A percentile compares a stretch with the other conserved stretches of the same genome.
Evolutionary conservation across 1,140 invertebrate genomes (phyloP).

Genomic region (Drusus annulatus): DNA sequence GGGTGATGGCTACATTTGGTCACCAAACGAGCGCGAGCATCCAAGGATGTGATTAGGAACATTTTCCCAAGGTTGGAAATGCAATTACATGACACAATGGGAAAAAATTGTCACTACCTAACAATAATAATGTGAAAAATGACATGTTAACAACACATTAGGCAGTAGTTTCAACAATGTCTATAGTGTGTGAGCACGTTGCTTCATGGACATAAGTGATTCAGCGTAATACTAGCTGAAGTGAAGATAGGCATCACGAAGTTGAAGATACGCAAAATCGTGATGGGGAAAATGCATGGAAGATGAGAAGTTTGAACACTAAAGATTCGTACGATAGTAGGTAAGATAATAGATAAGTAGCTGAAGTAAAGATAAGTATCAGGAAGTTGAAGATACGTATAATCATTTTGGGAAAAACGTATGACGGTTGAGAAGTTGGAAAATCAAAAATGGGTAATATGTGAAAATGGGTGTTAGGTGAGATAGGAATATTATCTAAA

Average conservation of each 20-base stretch:
- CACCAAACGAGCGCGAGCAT: not conserved
- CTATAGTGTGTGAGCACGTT: not conserved
- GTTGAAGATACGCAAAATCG: no score
- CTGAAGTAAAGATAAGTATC: no score
- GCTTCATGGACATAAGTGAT: not conserved
- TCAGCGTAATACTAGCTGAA: not conserved
- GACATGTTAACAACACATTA: conserved; percentile 14
- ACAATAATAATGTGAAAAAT: conserved; percentile 11
- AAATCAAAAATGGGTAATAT: no score
- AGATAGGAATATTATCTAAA: no score
- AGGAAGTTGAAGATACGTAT: no score
- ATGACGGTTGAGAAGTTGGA: no score
- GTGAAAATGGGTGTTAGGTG: no score
- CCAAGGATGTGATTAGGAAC: conserved; percentile 5
- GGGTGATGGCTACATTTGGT: not conserved
- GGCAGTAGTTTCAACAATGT: conserved; percentile 6
- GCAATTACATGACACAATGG: conserved; percentile 5
- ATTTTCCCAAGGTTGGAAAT: not conserved
- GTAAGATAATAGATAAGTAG: no score
- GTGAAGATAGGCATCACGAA: not conserved
- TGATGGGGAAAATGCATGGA: no score
- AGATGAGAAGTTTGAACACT: no score
- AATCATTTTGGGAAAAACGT: no score
- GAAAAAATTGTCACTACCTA: not conserved
- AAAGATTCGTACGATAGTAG: no score